A percentile compares a stretch with the other conserved stretches of the same genome.
phyloP scores from a whole-genome alignment of 2,888 invertebrate species.

The Molorchus minor region DNA sequence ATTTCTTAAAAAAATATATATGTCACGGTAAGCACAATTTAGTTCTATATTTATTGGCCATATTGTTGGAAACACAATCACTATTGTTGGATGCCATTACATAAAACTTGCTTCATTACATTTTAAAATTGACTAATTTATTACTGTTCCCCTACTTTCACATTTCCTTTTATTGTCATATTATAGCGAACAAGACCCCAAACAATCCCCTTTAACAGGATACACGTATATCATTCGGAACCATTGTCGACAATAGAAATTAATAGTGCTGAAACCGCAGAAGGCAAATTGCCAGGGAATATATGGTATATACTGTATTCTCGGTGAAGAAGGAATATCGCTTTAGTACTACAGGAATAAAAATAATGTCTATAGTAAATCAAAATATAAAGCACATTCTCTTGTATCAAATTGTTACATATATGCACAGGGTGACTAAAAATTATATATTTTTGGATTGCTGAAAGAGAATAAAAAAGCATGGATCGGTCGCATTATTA shows the following conservation, averaged over 20 bases:
- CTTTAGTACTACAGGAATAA: not conserved
- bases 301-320: not conserved
- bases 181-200: constrained; percentile 35
- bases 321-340: not conserved
- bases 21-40: no score
- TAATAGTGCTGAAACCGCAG: constrained; percentile 40
- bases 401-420: not conserved
- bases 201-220: constrained; percentile 35
- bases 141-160: constrained; percentile 28
- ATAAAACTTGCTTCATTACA: constrained; percentile 41
- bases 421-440: no score
- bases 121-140: constrained; percentile 43
- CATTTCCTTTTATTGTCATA: constrained; percentile 37
- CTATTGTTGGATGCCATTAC: constrained; percentile 20
- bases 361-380: not conserved
- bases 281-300: constrained; percentile 34
- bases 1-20: no score
- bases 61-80: not conserved
- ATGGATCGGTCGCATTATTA: no score
- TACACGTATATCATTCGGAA: constrained; percentile 36
- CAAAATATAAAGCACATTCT: not conserved
- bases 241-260: constrained; percentile 39
- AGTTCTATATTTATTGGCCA: not conserved
- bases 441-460: no score
- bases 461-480: no score